phyloP scores from a whole-genome alignment of 2,113 vertebrate species.

The Eudyptes chrysolophus region DNA sequence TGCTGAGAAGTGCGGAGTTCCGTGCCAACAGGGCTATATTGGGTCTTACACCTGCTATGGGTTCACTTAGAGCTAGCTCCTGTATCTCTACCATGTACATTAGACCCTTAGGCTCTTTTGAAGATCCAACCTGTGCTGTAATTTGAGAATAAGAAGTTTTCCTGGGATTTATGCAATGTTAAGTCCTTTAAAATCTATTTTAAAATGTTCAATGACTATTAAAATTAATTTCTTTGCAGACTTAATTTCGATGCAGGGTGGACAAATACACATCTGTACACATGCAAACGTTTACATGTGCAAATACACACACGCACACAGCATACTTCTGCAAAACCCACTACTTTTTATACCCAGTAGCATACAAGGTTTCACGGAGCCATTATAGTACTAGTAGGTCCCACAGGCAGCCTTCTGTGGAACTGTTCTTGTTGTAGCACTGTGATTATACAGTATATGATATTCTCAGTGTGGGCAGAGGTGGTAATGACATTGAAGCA shows the following conservation, averaged over 20 bases:
- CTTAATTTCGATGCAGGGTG: background rate
- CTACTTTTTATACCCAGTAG: background rate
- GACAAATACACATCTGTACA: background rate
- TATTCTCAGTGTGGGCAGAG: background rate
- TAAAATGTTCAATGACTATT: background rate
- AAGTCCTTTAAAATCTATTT: background rate
- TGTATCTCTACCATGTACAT: background rate
- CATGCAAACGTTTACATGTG: background rate
- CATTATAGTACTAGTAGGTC: background rate
- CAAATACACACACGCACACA: fast-evolving
- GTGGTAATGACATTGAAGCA: constrained; percentile 8
- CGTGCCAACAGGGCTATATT: background rate
- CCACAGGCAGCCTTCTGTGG: background rate
- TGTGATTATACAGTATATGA: background rate
- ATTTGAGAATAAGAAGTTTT: background rate
- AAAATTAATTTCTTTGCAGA: background rate
- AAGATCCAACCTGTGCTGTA: background rate
- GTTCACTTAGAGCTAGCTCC: background rate
- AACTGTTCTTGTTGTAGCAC: background rate
- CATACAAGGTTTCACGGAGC: background rate
- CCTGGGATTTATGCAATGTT: background rate
- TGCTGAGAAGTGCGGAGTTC: background rate
- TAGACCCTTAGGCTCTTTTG: background rate
- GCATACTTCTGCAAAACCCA: background rate
- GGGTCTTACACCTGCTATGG: background rate